These are phyloP conservation scores for Antheraea pernyi DNA, from an alignment of 1,140 invertebrate genomes.

Conservation along the genomic window DNA sequence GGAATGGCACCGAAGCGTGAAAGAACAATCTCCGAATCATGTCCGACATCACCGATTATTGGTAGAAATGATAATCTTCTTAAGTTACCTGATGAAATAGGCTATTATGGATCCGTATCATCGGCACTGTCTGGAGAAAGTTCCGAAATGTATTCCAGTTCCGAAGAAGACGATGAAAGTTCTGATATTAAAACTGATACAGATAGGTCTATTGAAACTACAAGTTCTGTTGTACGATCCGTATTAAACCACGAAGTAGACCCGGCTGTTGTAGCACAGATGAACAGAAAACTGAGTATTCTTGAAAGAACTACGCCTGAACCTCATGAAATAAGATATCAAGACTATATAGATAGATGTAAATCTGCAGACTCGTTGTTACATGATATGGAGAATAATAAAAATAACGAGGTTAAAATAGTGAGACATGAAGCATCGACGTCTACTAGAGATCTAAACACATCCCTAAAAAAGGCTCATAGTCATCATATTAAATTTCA, in stretches of 20 bases:
- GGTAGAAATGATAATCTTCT: conserved; percentile 60
- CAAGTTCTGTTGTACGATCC: conserved; percentile 79
- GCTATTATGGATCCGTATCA: conserved; percentile 65
- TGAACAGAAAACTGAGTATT: conserved; percentile 64
- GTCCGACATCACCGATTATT: conserved; percentile 64
- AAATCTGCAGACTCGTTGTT: conserved; percentile 17
- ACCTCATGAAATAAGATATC: conserved; percentile 20
- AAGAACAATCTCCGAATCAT: conserved; percentile 69
- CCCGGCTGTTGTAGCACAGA: conserved; percentile 56
- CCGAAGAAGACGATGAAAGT: conserved; percentile 75
- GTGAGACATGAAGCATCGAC: conserved; percentile 20
- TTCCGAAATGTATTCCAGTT: conserved; percentile 69
- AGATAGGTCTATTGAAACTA: conserved; percentile 70
- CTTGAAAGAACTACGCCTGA: conserved; percentile 39
- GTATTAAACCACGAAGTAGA: conserved; percentile 67
- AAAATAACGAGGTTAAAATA: conserved; percentile 14
- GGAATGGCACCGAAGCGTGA: conserved; percentile 29
- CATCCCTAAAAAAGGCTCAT: conserved; percentile 55
- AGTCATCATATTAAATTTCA: conserved; percentile 58
- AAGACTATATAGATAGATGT: conserved; percentile 19
- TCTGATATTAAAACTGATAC: conserved; percentile 61
- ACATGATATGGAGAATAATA: conserved; percentile 14
- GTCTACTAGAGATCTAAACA: conserved; percentile 30
- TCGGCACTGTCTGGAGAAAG: conserved; percentile 70
- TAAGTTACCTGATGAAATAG: conserved; percentile 60